Evolutionary conservation across 2,888 invertebrate genomes (phyloP).

Genomic region (Andrena fulva): DNA sequence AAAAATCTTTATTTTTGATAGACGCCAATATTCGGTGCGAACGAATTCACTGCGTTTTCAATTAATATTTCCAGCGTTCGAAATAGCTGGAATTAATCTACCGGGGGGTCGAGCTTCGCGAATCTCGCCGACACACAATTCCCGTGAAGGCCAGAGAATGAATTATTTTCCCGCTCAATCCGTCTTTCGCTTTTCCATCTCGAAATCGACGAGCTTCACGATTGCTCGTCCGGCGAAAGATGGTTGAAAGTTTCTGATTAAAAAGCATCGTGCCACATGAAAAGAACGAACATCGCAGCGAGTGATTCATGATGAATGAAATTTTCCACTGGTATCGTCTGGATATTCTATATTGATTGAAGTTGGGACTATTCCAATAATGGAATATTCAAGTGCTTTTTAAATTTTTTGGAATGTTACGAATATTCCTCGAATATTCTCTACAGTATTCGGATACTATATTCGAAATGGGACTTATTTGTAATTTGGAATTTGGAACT

Average conservation of each 20-base stretch:
- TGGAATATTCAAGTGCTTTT: background rate
- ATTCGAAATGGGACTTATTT: too few relatives aligned
- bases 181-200: conserved; percentile 43
- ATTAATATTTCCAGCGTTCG: conserved; percentile 47
- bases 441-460: too few relatives aligned
- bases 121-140: conserved; percentile 40
- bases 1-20: background rate
- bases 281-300: background rate
- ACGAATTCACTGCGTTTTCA: conserved; percentile 26
- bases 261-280: conserved; percentile 9
- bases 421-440: too few relatives aligned
- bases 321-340: background rate
- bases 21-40: conserved; percentile 16
- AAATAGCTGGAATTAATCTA: conserved; percentile 56
- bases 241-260: conserved; percentile 22
- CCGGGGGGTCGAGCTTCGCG: conserved; percentile 31
- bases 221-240: background rate
- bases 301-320: background rate
- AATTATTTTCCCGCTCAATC: conserved; percentile 57
- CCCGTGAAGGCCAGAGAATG: conserved; percentile 38
- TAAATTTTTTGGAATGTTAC: too few relatives aligned
- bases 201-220: conserved; percentile 26
- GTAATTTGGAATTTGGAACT: too few relatives aligned
- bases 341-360: background rate
- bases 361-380: too few relatives aligned